Evolutionary conservation across 2,113 vertebrate species (phyloP), one percentile per base, ranked within the genome.

Genomic region (Lagenorhynchus albirostris): DNA sequence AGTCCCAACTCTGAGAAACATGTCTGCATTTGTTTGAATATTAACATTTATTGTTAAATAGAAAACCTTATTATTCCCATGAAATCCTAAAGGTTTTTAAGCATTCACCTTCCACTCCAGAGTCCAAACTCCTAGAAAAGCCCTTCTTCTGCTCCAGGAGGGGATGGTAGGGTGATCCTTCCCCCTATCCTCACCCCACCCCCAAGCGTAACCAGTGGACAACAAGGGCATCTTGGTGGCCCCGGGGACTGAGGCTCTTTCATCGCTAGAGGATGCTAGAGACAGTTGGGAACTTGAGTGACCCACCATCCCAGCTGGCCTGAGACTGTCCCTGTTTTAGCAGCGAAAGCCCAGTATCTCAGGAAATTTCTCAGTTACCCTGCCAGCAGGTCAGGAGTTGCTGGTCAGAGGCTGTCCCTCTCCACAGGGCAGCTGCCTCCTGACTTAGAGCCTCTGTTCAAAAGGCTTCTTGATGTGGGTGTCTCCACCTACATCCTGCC

Each of bases 41-140:
- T 36, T 70, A 76, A 79, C 55, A 85, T 79, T 50, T 26, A 68
- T 31, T 26, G 15, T 86, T 92, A 89, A 92, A 71, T 14, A 93
- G 94, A 90, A 92, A 87, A 79, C 38, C 55, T 62, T 38, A n/a
- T 9, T 70, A 11, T 38, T 93, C 12, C 94, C 31, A 8, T 65
- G 62, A 90, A 95, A 84, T 14, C 84, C 65, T 92, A 38, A 86
- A 63, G n/a, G 7, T 29, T 71, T 68, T 91, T 12, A 84, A 94
- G 74, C 26, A 25, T 23, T 90, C 18, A 5, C 6, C 44, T 8
- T 83, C 62, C 26, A 26, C 26, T n/a, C 63, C n/a, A 3, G n/a
- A 65, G 50, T 53, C 33, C 47, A 36, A n/a, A 67, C 14, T 14
- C 60, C 36, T 31, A 8, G 88, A 18, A 73, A 84, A 58, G 8